Evolutionary conservation across 2,113 vertebrate genomes (phyloP).

Genomic region (Bubo blakistoni): DNA sequence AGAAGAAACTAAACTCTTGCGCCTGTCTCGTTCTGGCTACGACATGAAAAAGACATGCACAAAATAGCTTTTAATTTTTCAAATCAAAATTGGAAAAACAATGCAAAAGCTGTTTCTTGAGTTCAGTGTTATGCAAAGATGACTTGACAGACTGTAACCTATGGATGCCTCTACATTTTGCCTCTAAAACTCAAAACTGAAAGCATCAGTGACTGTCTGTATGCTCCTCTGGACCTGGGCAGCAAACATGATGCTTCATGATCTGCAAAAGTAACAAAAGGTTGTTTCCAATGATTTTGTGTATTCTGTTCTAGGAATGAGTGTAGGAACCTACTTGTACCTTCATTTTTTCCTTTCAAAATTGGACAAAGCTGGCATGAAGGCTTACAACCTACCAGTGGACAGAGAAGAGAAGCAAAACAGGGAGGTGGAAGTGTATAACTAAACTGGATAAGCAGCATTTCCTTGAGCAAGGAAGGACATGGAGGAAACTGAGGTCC

Average conservation of each 20-base stretch:
- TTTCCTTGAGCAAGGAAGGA: background rate
- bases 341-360: background rate
- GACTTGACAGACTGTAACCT: background rate
- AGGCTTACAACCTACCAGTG: background rate
- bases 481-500: background rate
- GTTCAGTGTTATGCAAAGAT: background rate
- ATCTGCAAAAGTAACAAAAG: background rate
- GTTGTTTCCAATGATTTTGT: background rate
- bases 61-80: background rate
- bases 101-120: background rate
- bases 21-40: background rate
- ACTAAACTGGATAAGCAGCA: background rate
- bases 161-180: background rate
- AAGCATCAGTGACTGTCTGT: background rate
- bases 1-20: background rate
- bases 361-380: background rate
- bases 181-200: background rate
- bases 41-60: fast-evolving
- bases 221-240: background rate
- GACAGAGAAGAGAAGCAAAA: background rate
- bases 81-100: background rate
- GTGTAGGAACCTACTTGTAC: background rate
- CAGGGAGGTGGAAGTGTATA: background rate
- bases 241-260: background rate
- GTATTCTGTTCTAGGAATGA: background rate